Base-by-base conservation (phyloP, 2,113 vertebrate genomes). In the Macroglossus sobrinus region DNA sequence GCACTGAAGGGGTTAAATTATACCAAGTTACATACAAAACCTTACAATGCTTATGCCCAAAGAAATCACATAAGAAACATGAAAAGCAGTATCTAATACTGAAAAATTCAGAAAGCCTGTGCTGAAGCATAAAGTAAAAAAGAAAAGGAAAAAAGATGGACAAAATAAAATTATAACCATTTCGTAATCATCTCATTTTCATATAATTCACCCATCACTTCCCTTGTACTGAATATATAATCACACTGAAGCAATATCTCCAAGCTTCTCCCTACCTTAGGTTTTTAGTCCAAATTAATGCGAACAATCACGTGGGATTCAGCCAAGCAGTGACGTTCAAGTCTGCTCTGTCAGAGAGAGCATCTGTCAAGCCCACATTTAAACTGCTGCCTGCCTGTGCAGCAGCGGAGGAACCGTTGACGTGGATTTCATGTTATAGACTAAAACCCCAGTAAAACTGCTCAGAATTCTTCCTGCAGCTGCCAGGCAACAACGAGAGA, bases 291-390 rank as follows among this genome's bases (percentile, higher is more conserved):
- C 98, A 98, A 98, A 99, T 98, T 98, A 99, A 99, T 98, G 98
- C 99, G 98, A 98, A 98, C 98, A 97, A 98, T 99, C 99, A 99
- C 98, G 99, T 99, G 99, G 98, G 98, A 97, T 84, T 96, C 97
- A 98, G 98, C 98, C 98, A 98, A 98, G 98, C 98, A 98, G 93
- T 99, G 99, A 99, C 99, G 99, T 99, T 98, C 94, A 98, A 98
- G 98, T 99, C 98, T 98, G 99, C 99, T 99, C 98, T 98, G 98
- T 99, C 98, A 99, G 98, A 99, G 99, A 98, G 98, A 98, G 98
- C 98, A 99, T 99, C 98, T 99, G 99, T 99, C 98, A 99, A 99
- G 98, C 96, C 98, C 99, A 99, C 98, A 99, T 98, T 98, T 98
- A 98, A 98, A 99, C 98, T 98, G 98, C 98, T 98, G 98, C 98